Evolutionary conservation across 2,888 invertebrate species (phyloP).

Genomic region (Ecliptopera silaceata): DNA sequence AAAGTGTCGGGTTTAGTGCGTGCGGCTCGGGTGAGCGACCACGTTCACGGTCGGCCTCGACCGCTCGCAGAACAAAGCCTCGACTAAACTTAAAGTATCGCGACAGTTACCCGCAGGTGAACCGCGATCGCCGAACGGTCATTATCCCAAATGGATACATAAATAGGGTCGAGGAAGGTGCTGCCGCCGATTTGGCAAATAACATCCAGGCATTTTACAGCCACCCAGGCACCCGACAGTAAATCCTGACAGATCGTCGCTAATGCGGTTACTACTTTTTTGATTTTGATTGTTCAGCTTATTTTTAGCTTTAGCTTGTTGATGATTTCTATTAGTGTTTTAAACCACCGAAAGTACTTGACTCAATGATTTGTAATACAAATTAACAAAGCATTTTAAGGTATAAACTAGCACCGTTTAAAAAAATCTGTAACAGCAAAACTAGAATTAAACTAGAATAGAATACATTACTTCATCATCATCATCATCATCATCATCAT

Average conservation of each 20-base stretch:
- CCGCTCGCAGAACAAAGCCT: slow-evolving; percentile 60
- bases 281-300: neutral
- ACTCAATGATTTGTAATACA: too few relatives aligned
- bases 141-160: slow-evolving; percentile 61
- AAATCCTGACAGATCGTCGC: slow-evolving; percentile 60
- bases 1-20: slow-evolving; percentile 66
- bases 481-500: too few relatives aligned
- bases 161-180: slow-evolving; percentile 59
- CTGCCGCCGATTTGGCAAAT: slow-evolving; percentile 48
- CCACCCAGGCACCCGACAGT: slow-evolving; percentile 54
- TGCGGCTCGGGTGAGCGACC: slow-evolving; percentile 68
- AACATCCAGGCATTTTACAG: slow-evolving; percentile 62
- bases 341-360: too few relatives aligned
- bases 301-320: neutral
- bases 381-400: too few relatives aligned
- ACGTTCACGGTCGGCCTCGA: slow-evolving; percentile 65
- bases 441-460: too few relatives aligned
- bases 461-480: too few relatives aligned
- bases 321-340: too few relatives aligned
- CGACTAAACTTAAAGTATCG: slow-evolving; percentile 39
- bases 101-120: slow-evolving; percentile 73
- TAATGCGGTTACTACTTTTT: slow-evolving; percentile 38
- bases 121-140: slow-evolving; percentile 66
- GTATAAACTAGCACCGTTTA: too few relatives aligned
- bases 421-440: too few relatives aligned